A percentile compares a stretch with the other conserved stretches of the same genome.
Evolutionary conservation across 2,888 invertebrate species (phyloP).

Genomic region (Polylopha cassiicola): DNA sequence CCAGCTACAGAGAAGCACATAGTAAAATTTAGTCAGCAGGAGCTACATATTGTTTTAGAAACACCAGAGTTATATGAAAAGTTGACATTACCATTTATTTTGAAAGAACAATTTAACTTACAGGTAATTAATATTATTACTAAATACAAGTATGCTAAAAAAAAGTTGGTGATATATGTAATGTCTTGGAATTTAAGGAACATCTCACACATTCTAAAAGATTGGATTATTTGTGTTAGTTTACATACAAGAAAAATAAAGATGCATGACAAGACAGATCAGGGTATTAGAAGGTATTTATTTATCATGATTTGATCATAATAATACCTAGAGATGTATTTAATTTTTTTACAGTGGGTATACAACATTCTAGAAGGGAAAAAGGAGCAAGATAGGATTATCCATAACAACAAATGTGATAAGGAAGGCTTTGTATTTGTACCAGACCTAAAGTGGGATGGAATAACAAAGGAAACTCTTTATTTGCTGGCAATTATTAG

Average conservation of each 20-base stretch:
- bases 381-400: constrained; percentile 91
- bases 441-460: constrained; percentile 98
- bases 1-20: constrained; percentile 97
- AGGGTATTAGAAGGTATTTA: too few relatives aligned
- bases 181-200: too few relatives aligned
- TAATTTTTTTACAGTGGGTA: constrained; percentile 95
- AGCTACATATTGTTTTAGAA: constrained; percentile 87
- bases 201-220: too few relatives aligned
- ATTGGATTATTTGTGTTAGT: too few relatives aligned
- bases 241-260: too few relatives aligned
- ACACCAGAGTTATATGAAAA: constrained; percentile 88
- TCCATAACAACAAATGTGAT: constrained; percentile 82
- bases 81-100: constrained; percentile 86
- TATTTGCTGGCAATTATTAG: constrained; percentile 90
- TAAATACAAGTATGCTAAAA: too few relatives aligned
- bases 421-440: constrained; percentile 90
- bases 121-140: constrained; percentile 85
- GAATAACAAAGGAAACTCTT: constrained; percentile 83
- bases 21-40: constrained; percentile 87
- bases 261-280: too few relatives aligned
- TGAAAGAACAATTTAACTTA: constrained; percentile 84
- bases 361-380: constrained; percentile 96
- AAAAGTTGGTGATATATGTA: too few relatives aligned
- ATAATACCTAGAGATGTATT: too few relatives aligned
- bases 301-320: too few relatives aligned